Evolutionary conservation across 2,113 vertebrate genomes (phyloP).

Genomic region (Toxotes jaculatrix): DNA sequence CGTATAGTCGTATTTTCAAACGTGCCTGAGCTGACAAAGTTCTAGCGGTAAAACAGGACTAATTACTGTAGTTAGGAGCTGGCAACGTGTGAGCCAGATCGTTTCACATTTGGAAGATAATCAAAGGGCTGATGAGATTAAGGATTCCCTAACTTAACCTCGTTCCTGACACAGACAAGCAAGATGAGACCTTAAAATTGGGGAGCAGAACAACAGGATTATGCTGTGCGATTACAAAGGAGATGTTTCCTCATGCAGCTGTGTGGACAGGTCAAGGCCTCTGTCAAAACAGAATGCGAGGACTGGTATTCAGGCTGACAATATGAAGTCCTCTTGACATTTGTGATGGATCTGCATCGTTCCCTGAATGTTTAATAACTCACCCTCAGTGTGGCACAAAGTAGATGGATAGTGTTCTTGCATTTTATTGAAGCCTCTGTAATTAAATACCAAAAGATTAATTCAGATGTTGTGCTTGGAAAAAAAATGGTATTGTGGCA

Average conservation of each 20-base stretch:
- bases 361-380: constrained; percentile 64
- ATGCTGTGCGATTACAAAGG: constrained; percentile 44
- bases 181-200: constrained; percentile 26
- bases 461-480: neutral
- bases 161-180: constrained; percentile 52
- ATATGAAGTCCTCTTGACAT: constrained; percentile 64
- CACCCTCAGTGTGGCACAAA: constrained; percentile 24
- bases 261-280: constrained; percentile 57
- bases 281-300: constrained; percentile 44
- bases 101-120: constrained; percentile 53
- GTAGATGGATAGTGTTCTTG: constrained; percentile 25
- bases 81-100: constrained; percentile 31
- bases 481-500: neutral
- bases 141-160: constrained; percentile 26
- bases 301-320: constrained; percentile 57
- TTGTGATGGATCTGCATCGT: constrained; percentile 63
- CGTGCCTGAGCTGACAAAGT: neutral
- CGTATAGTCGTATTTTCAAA: neutral
- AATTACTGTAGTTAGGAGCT: constrained; percentile 49
- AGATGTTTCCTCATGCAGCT: constrained; percentile 56
- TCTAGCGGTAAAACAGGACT: constrained; percentile 24
- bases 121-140: constrained; percentile 51
- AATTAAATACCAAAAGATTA: constrained; percentile 25
- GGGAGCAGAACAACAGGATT: constrained; percentile 24
- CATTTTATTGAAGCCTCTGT: constrained; percentile 32